phyloP scores from a whole-genome alignment of 2,888 invertebrate genomes.

The Agrenia bidenticulata region DNA sequence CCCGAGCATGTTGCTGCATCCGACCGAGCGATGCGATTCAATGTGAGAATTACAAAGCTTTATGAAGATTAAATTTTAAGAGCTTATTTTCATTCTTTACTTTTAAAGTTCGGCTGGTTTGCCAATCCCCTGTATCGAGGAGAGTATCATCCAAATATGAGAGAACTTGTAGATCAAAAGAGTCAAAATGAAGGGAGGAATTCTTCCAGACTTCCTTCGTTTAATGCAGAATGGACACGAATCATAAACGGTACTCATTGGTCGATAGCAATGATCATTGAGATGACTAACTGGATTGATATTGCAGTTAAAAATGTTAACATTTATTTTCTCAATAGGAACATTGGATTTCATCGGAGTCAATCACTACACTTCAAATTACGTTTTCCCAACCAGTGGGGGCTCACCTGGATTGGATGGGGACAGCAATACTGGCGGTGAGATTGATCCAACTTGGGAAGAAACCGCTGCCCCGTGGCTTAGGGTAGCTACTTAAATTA shows the following conservation, averaged over 20 bases:
- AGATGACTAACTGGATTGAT: neutral
- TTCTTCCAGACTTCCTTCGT: slow-evolving; percentile 37
- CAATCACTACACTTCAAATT: slow-evolving; percentile 36
- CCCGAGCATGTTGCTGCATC: slow-evolving; percentile 38
- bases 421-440: slow-evolving; percentile 17
- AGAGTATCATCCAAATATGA: slow-evolving; percentile 45
- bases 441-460: slow-evolving; percentile 38
- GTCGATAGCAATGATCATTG: neutral
- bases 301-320: no score
- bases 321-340: slow-evolving; percentile 17
- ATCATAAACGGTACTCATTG: slow-evolving; percentile 37
- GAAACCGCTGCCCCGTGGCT: slow-evolving; percentile 29
- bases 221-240: slow-evolving; percentile 30
- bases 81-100: slow-evolving; percentile 1
- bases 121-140: slow-evolving; percentile 39
- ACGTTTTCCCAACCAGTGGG: slow-evolving; percentile 15
- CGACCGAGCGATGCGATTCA: slow-evolving; percentile 43
- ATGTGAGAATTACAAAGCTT: slow-evolving; percentile 22
- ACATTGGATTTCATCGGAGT: slow-evolving; percentile 43
- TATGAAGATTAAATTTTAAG: neutral
- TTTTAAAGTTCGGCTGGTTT: slow-evolving; percentile 33
- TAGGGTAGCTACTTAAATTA: neutral
- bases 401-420: slow-evolving; percentile 22
- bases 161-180: slow-evolving; percentile 37
- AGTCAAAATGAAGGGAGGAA: slow-evolving; percentile 39